Evolutionary conservation across 1,140 invertebrate genomes (phyloP).

Genomic region (Drosophila biarmipes): DNA sequence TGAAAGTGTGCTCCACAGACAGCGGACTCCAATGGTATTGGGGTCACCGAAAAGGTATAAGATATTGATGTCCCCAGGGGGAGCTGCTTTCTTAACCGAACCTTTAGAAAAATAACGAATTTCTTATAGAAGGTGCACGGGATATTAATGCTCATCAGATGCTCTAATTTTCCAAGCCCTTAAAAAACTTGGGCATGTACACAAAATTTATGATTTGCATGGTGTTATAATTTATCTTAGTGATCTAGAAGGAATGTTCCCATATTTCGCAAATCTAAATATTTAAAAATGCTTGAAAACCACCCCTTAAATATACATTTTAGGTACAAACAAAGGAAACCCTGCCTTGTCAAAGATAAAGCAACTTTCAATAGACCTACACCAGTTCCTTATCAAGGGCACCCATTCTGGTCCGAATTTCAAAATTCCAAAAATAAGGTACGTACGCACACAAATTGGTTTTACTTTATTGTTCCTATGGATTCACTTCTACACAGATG

Average conservation of each 20-base stretch:
- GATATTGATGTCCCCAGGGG: slow-evolving; percentile 42
- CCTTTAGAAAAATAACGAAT: not conserved
- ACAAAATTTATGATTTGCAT: not conserved
- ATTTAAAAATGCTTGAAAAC: no score
- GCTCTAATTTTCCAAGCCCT: not conserved
- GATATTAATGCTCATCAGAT: slow-evolving; percentile 2
- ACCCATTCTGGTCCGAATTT: slow-evolving; percentile 1
- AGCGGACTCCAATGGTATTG: slow-evolving; percentile 25
- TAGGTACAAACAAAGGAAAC: not conserved
- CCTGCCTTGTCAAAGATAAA: not conserved
- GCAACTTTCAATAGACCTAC: not conserved
- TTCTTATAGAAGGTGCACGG: slow-evolving; percentile 8
- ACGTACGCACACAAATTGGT: not conserved
- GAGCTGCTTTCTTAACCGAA: not conserved
- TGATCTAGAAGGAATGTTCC: no score
- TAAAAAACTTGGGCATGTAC: not conserved
- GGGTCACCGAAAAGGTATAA: slow-evolving; percentile 38
- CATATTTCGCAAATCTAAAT: no score
- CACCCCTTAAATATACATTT: not conserved
- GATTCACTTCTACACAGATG: slow-evolving; percentile 36
- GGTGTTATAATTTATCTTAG: no score
- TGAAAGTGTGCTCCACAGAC: slow-evolving; percentile 36
- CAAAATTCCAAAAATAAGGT: slow-evolving; percentile 16
- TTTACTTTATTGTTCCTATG: not conserved
- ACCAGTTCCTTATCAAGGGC: not conserved